Evolutionary conservation across 2,888 invertebrate genomes (phyloP).

Genomic region (Agonum fuliginosum): DNA sequence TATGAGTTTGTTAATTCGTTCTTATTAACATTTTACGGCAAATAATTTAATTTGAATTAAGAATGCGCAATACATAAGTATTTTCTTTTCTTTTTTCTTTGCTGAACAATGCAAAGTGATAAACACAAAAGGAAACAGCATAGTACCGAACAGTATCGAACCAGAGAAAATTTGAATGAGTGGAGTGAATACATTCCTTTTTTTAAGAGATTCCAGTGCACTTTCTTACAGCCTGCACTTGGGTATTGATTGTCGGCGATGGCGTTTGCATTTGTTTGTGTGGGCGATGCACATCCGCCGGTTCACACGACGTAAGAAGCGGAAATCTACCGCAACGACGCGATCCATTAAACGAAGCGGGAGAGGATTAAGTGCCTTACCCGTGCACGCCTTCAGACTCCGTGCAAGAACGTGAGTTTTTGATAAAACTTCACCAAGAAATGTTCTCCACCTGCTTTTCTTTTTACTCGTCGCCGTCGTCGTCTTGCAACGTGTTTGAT

Average conservation of each 20-base stretch:
- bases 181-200: too few relatives aligned
- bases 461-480: too few relatives aligned
- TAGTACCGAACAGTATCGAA: too few relatives aligned
- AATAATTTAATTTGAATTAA: too few relatives aligned
- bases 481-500: constrained; percentile 27
- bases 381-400: constrained; percentile 28
- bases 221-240: neutral
- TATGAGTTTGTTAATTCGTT: too few relatives aligned
- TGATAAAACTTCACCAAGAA: constrained; percentile 21
- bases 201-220: constrained; percentile 16
- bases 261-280: constrained; percentile 33
- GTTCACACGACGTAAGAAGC: constrained; percentile 48
- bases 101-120: too few relatives aligned
- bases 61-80: too few relatives aligned
- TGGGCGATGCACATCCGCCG: constrained; percentile 33
- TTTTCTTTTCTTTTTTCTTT: too few relatives aligned
- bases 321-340: constrained; percentile 48
- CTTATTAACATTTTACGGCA: too few relatives aligned
- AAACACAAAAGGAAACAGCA: too few relatives aligned
- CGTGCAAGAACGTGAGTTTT: constrained; percentile 41
- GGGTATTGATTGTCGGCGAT: constrained; percentile 20
- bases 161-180: too few relatives aligned
- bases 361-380: constrained; percentile 34
- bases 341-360: constrained; percentile 42
- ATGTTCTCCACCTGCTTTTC: constrained; percentile 23